Base-by-base conservation (phyloP, 2,113 vertebrate species). In the Sigmodon hispidus region DNA sequence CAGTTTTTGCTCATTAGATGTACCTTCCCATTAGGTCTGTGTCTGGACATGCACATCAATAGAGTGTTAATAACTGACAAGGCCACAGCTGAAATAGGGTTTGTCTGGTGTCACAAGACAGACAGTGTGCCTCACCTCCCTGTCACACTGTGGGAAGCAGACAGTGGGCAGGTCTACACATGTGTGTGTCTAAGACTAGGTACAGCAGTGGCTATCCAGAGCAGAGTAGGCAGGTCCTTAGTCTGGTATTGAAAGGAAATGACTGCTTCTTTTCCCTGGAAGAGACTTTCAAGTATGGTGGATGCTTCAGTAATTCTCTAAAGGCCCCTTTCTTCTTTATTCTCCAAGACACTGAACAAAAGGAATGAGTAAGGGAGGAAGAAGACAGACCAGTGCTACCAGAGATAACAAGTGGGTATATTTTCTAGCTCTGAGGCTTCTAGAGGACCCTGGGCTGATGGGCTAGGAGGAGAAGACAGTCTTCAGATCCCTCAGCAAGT, bases 81-180 rank as follows among this genome's bases (percentile, higher is more conserved):
- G 76, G 45, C 86, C 93, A 45, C 87, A 48, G 69, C 89, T 88
- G 96, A 96, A 91, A 73, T 61, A 72, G 22, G 95, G 69, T 8
- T 67, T 31, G 0, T 1, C 29, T 11, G 17, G 11, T 87, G 95
- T 87, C 63, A 17, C 70, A 24, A 29, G 92, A 80, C 92, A 79
- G 87, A 81, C 8, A 6, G 31, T 48, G 87, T 26, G 0, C 57
- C 75, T 87, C 5, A 13, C 73, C 86, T 92, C 91, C 72, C 72
- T 79, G 0, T 19, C 19, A 8, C 22, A 12, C 92, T 22, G 36
- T 24, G 63, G 87, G 21, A 92, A 55, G 96, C 95, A 36, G 81
- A 52, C n/a, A 3, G 65, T 11, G 34, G 40, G 93, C 97, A 95
- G 65, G 96, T 83, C 92, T 69, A 48, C 96, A 95, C 95, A 15